Percentiles rank a stretch among this genome's conserved stretches.
Conservation (phyloP, 2,113 vertebrate species). For the Protobothrops mucrosquamatus region DNA sequence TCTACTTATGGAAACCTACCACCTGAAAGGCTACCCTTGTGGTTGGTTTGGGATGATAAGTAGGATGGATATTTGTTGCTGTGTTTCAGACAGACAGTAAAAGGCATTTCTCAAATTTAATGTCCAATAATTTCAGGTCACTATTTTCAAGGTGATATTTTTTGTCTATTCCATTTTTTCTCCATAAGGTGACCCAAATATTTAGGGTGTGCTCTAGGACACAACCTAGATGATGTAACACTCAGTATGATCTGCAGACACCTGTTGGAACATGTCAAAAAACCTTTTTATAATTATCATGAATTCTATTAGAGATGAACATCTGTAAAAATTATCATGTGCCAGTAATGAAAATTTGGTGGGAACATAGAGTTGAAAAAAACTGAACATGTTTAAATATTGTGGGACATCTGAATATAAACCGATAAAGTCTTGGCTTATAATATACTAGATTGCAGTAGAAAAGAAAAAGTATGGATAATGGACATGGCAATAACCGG, state of each 20-base stretch:
- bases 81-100: not conserved
- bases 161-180: not conserved
- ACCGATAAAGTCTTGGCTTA: not conserved
- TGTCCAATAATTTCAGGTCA: not conserved
- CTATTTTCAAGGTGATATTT: not conserved
- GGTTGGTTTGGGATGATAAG: not conserved
- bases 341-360: not conserved
- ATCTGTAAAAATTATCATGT: not conserved
- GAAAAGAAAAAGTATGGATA: not conserved
- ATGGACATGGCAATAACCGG: not conserved
- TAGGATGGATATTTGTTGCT: not conserved
- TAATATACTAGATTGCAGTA: not conserved
- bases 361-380: not conserved
- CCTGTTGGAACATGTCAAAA: not conserved
- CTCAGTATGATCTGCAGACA: not conserved
- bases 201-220: not conserved
- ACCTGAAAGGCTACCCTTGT: not conserved
- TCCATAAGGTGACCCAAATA: not conserved
- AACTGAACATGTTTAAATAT: not conserved
- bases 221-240: not conserved
- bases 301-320: not conserved
- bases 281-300: not conserved
- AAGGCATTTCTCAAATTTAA: not conserved
- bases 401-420: not conserved
- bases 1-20: constrained; percentile 8